Base-by-base conservation (phyloP, 1,140 invertebrate species). In the Hyles vespertilio region DNA sequence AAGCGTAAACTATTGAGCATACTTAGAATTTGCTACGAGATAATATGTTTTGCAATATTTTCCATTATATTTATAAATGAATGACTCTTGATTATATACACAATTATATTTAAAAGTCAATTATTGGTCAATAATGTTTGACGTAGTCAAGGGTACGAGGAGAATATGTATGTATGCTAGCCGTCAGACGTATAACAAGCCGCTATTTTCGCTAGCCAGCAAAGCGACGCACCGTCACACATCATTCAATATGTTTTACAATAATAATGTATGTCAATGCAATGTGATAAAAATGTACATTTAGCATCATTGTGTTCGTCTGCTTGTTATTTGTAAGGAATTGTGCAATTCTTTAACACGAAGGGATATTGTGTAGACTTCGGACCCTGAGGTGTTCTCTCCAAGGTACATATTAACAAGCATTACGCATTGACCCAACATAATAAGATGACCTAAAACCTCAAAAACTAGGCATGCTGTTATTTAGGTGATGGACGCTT, bases 351-450 rank as follows among this genome's bases (percentile, higher is more conserved):
- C 71, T 65, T 65, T 62, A 68, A 70, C 67, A 76, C 70, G 77
- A 79, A 81, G 77, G 79, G 68, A 67, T 59, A 73, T 65, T 63
- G 69, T 85, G 12, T 48, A 82, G 46, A 6, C 36, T 32, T 50
- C 54, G 58, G 64, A 69, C 69, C 71, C 73, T 77, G 71, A 75
- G 22, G 22, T 75, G 80, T 85, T 81, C 80, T 79, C 79, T 81
- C 77, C 77, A 83, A 84, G 76, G 79, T 76, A 40, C 2, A 40
- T 8, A 84, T 80, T 79, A 68, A 67, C 80, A 70, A 74, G 76
- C 79, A 84, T 77, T 65, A 76, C 71, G 75, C 72, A 84, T 82
- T 82, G 80, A 80, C 70, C 68, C 70, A 75, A 83, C 84, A 82
- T 73, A 63, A 77, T 84, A 85, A 84, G 81, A 75, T 81, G 72